phyloP scores from a whole-genome alignment of 2,113 vertebrate species.

The Recurvirostra avosetta region DNA sequence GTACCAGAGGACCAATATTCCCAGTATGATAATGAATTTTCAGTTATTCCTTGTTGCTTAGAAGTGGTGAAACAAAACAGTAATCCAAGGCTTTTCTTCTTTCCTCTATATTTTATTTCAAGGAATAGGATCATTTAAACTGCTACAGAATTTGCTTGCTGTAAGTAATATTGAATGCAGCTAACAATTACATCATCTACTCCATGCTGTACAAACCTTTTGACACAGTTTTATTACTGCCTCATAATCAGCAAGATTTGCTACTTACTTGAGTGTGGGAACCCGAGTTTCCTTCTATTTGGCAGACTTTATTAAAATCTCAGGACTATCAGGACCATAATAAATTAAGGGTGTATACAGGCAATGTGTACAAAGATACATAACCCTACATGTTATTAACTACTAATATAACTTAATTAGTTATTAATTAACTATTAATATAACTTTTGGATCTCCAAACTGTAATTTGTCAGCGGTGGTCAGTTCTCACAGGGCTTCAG shows the following conservation, averaged over 20 bases:
- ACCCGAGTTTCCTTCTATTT: neutral
- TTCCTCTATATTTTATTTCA: neutral
- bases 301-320: slow-evolving; percentile 17
- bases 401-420: neutral
- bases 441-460: neutral
- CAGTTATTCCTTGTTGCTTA: neutral
- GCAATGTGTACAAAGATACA: neutral
- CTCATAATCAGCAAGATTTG: neutral
- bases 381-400: neutral
- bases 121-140: neutral
- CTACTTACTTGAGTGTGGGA: neutral
- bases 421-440: neutral
- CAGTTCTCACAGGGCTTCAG: neutral
- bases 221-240: neutral
- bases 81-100: neutral
- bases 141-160: neutral
- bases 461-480: neutral
- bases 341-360: neutral
- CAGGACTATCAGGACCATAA: neutral
- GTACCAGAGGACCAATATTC: neutral
- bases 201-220: neutral
- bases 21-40: neutral
- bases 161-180: neutral
- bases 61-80: neutral
- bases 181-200: neutral